Conservation (phyloP, 2,113 vertebrate species). For the Melanocharis versteri region DNA sequence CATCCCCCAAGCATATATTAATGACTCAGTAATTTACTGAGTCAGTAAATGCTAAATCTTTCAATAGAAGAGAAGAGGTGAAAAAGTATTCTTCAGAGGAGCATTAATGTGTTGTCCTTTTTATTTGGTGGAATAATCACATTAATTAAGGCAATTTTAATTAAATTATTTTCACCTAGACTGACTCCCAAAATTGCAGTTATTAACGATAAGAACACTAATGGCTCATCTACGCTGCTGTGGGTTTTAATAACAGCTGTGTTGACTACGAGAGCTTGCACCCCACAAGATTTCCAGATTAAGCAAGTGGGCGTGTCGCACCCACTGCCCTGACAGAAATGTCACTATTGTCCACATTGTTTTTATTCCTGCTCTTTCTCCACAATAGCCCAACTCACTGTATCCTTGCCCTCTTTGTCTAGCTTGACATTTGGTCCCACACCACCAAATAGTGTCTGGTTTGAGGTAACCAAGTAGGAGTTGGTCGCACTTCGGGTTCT, state of each 20-base stretch:
- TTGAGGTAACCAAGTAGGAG: not conserved
- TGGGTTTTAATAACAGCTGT: not conserved
- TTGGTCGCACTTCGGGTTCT: not conserved
- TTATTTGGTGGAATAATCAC: not conserved
- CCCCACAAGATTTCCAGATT: not conserved
- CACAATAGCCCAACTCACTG: constrained; percentile 39
- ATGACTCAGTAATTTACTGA: not conserved
- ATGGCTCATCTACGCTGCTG: not conserved
- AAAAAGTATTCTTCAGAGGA: not conserved
- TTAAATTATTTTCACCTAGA: constrained; percentile 16
- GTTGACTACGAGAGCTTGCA: not conserved
- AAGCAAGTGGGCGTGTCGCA: constrained; percentile 32
- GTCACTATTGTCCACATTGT: not conserved
- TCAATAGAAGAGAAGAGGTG: not conserved
- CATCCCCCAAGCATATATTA: not conserved
- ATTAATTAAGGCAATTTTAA: constrained; percentile 33
- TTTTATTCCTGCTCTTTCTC: not conserved
- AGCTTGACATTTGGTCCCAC: constrained; percentile 58
- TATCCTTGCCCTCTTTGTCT: constrained; percentile 33
- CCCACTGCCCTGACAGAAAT: constrained; percentile 50
- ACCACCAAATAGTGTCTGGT: not conserved
- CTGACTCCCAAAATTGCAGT: not conserved
- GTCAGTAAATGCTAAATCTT: not conserved
- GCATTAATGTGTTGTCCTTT: not conserved
- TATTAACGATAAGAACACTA: not conserved